These are phyloP conservation scores for Saguinus imperator DNA, from an alignment of 2,113 vertebrate genomes.

Conservation along the genomic window DNA sequence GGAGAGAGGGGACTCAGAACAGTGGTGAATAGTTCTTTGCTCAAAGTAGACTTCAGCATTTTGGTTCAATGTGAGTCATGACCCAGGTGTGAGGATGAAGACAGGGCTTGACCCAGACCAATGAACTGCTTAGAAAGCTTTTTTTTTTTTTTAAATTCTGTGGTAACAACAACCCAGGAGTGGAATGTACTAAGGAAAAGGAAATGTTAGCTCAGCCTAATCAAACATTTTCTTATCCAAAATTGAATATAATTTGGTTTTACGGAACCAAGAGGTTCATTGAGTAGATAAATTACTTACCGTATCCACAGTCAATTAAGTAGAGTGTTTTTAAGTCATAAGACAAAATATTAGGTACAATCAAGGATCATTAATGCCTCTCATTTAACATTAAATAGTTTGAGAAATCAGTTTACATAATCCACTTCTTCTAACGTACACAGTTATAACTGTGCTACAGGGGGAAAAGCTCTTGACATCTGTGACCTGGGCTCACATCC, in stretches of 20 bases:
- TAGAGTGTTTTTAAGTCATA: slow-evolving; percentile 37
- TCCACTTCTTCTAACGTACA: neutral
- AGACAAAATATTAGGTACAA: neutral
- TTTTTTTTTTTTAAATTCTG: slow-evolving; percentile 35
- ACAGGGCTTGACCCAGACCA: neutral
- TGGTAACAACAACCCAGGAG: neutral
- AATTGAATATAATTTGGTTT: slow-evolving; percentile 50
- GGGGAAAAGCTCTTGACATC: neutral
- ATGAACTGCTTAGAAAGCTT: slow-evolving; percentile 24
- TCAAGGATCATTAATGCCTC: neutral
- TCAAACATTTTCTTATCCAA: slow-evolving; percentile 67
- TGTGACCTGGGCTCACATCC: neutral
- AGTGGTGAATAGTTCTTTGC: neutral
- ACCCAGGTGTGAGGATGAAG: neutral
- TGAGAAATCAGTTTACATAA: neutral
- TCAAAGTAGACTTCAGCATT: neutral
- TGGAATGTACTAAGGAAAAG: slow-evolving; percentile 47
- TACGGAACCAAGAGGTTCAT: neutral
- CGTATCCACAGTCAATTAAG: neutral
- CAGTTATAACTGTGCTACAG: neutral
- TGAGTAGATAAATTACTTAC: slow-evolving; percentile 10
- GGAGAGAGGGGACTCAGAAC: neutral
- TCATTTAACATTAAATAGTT: slow-evolving; percentile 24
- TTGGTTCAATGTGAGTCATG: neutral
- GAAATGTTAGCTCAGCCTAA: slow-evolving; percentile 22